Conservation (phyloP, 2,888 invertebrate genomes). For the Yponomeuta evonymella region DNA sequence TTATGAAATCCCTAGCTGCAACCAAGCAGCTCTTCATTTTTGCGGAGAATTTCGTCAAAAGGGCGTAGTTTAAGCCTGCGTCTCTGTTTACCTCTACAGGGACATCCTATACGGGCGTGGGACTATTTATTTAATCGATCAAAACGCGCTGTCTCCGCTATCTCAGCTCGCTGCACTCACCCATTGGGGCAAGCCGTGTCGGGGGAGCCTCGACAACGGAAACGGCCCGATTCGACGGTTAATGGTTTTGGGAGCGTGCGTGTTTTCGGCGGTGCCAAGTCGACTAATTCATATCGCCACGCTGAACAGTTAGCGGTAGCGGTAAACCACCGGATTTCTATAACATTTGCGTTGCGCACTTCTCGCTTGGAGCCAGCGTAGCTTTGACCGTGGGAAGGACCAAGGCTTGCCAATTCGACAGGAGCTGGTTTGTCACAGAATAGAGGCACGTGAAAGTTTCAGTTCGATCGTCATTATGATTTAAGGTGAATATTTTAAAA, state of each 20-base stretch:
- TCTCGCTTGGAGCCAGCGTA: not conserved
- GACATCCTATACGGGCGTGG: not conserved
- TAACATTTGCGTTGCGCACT: slow-evolving; percentile 24
- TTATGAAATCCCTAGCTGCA: too few relatives aligned
- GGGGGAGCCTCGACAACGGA: not conserved
- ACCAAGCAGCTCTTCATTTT: too few relatives aligned
- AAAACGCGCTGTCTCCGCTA: too few relatives aligned
- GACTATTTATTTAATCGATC: too few relatives aligned
- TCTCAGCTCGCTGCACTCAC: not conserved
- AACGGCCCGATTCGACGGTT: slow-evolving; percentile 19
- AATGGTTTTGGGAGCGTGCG: slow-evolving; percentile 33
- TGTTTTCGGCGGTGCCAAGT: slow-evolving; percentile 34
- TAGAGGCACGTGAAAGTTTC: not conserved
- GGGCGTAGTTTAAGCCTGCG: too few relatives aligned
- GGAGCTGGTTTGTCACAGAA: not conserved
- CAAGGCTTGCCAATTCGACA: not conserved
- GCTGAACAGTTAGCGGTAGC: slow-evolving; percentile 39
- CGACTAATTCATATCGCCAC: slow-evolving; percentile 39
- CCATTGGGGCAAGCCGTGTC: not conserved
- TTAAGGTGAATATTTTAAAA: too few relatives aligned
- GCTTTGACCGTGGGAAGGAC: slow-evolving; percentile 5
- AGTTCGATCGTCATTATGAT: not conserved
- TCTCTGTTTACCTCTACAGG: not conserved
- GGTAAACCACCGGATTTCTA: slow-evolving; percentile 35
- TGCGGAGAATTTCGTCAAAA: too few relatives aligned